Evolutionary conservation across 2,113 vertebrate genomes (phyloP).

Genomic region (Grus americana): DNA sequence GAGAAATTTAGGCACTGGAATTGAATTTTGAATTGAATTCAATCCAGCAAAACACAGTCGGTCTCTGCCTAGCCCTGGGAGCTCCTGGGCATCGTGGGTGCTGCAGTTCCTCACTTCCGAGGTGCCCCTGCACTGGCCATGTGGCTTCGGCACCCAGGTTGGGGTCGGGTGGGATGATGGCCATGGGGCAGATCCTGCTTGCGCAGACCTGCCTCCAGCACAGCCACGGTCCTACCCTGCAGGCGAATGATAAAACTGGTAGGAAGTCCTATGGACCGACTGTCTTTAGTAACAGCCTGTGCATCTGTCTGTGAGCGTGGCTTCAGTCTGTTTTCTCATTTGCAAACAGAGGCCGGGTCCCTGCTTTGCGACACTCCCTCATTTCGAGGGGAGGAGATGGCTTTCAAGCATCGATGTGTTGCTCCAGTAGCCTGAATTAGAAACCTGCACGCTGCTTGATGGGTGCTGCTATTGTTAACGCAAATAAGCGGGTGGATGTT

Average conservation of each 20-base stretch:
- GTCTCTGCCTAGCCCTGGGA: not conserved
- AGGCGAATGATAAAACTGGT: not conserved
- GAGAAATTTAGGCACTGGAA: not conserved
- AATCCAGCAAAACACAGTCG: not conserved
- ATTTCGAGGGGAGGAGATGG: not conserved
- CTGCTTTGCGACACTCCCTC: not conserved
- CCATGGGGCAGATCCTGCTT: not conserved
- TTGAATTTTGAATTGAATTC: not conserved
- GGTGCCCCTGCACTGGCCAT: rapidly evolving
- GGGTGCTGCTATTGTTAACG: slow-evolving; percentile 21
- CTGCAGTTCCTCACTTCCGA: not conserved
- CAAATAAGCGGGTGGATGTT: not conserved
- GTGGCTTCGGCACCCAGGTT: not conserved
- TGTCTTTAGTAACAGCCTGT: not conserved
- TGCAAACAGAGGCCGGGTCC: rapidly evolving
- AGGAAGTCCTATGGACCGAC: rapidly evolving
- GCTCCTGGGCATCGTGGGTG: not conserved
- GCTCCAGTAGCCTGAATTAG: not conserved
- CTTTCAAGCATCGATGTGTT: not conserved
- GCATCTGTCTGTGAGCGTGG: not conserved
- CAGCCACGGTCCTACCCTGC: not conserved
- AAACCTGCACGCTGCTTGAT: not conserved
- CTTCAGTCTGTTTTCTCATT: not conserved
- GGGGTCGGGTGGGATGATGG: not conserved
- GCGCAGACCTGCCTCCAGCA: not conserved